These are phyloP conservation scores for Epirrhoe alternata DNA, from an alignment of 2,888 invertebrate genomes.

Conservation along the genomic window DNA sequence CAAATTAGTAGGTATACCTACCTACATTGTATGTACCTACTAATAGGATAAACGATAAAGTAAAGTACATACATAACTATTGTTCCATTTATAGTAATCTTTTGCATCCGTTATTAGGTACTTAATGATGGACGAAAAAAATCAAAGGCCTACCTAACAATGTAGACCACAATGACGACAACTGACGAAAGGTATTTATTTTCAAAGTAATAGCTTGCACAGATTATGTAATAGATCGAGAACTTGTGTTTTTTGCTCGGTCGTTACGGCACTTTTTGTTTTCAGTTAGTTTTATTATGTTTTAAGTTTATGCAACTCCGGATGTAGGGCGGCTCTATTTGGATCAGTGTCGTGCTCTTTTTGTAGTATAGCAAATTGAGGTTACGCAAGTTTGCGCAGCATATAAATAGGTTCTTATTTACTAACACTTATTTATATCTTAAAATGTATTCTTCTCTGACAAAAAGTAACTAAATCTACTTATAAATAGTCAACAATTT, in stretches of 20 bases:
- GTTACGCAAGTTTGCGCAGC: slow-evolving; percentile 9
- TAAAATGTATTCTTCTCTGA: background rate
- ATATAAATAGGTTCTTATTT: background rate
- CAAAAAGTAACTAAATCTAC: slow-evolving; percentile 6
- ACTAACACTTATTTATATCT: background rate
- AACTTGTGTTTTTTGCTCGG: slow-evolving; percentile 35
- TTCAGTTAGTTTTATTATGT: slow-evolving; percentile 58
- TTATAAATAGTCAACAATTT: slow-evolving; percentile 31
- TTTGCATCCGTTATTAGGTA: background rate
- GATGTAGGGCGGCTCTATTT: slow-evolving; percentile 67
- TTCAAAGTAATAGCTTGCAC: slow-evolving; percentile 3
- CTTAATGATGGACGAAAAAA: background rate
- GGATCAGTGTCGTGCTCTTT: slow-evolving; percentile 50
- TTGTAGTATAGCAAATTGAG: slow-evolving; percentile 52
- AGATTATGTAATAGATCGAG: slow-evolving; percentile 36
- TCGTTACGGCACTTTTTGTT: slow-evolving; percentile 47
- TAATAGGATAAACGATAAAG: background rate
- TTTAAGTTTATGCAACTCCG: slow-evolving; percentile 62
- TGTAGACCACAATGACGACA: slow-evolving; percentile 1
- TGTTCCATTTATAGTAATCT: too few relatives aligned
- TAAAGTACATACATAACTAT: too few relatives aligned
- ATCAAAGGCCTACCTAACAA: background rate
- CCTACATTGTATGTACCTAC: background rate
- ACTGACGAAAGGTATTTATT: slow-evolving; percentile 4
- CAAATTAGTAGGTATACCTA: background rate